These are phyloP conservation scores for Platorchestia sp. DNA, from an alignment of 1,140 invertebrate genomes.

Conservation along the genomic window DNA sequence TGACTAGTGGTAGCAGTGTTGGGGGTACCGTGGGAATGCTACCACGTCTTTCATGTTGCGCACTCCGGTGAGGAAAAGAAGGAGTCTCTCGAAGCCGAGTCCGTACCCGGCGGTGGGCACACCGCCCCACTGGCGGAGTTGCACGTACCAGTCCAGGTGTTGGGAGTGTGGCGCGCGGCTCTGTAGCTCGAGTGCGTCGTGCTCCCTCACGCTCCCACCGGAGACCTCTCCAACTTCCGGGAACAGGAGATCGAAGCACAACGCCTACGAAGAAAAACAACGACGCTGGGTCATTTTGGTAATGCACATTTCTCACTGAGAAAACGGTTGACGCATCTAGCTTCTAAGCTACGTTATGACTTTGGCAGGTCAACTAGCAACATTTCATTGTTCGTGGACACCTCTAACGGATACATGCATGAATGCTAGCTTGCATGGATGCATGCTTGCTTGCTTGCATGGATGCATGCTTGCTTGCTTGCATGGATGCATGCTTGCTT, in stretches of 20 bases:
- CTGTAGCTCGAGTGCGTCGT: slow-evolving; percentile 79
- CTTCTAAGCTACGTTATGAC: background rate
- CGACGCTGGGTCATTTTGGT: background rate
- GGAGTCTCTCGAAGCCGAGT: slow-evolving; percentile 92
- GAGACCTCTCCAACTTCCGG: slow-evolving; percentile 92
- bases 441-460: too few species aligned
- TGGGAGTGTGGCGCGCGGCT: slow-evolving; percentile 69
- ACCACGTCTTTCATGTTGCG: slow-evolving; percentile 63
- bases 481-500: too few species aligned
- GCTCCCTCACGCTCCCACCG: slow-evolving; percentile 94
- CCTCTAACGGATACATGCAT: too few species aligned
- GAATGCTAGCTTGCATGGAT: too few species aligned
- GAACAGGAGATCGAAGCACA: slow-evolving; percentile 88
- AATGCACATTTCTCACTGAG: background rate
- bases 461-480: too few species aligned
- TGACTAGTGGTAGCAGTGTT: slow-evolving; percentile 58
- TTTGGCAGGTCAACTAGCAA: background rate
- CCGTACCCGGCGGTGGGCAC: slow-evolving; percentile 94
- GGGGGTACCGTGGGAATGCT: slow-evolving; percentile 62
- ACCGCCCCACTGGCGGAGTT: slow-evolving; percentile 86
- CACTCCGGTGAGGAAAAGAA: slow-evolving; percentile 76
- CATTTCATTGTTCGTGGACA: too few species aligned
- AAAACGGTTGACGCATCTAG: background rate
- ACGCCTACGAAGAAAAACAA: slow-evolving; percentile 74
- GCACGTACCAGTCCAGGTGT: slow-evolving; percentile 89